Conservation (phyloP, 92 coral and sea anemone genomes). For the Galaxea fascicularis region DNA sequence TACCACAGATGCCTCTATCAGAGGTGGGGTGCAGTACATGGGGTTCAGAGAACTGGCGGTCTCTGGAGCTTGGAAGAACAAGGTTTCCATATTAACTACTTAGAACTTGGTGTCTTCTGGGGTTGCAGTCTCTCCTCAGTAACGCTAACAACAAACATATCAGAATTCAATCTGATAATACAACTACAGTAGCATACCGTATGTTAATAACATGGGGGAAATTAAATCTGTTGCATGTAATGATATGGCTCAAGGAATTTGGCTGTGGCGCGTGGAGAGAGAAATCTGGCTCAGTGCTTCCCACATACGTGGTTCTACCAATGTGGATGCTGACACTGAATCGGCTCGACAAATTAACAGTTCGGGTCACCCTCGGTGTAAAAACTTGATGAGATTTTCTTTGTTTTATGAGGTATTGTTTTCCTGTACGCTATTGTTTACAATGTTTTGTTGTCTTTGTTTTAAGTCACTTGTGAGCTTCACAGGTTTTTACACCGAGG, state of each 20-base stretch:
- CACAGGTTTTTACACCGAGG: too few relatives aligned
- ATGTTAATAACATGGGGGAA: too few relatives aligned
- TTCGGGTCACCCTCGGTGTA: too few relatives aligned
- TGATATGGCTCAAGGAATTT: too few relatives aligned
- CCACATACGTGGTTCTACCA: conserved; percentile 47
- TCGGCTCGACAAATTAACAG: conserved; percentile 18
- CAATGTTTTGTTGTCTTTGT: too few relatives aligned
- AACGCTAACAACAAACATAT: background rate
- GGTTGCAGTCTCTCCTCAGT: conserved; percentile 38
- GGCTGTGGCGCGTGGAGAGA: too few relatives aligned
- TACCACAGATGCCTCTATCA: conserved; percentile 47
- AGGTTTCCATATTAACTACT: conserved; percentile 13
- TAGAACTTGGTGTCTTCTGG: conserved; percentile 44
- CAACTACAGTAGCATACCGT: too few relatives aligned
- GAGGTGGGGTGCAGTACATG: conserved; percentile 26
- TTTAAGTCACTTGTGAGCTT: too few relatives aligned
- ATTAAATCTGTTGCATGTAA: too few relatives aligned
- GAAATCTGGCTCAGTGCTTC: conserved; percentile 57
- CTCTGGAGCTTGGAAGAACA: conserved; percentile 19
- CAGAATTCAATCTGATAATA: conserved; percentile 39
- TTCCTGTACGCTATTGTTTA: too few relatives aligned
- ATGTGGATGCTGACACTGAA: conserved; percentile 39
- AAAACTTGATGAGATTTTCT: too few relatives aligned
- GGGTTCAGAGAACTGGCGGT: conserved; percentile 12
- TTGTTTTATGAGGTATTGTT: too few relatives aligned